Conservation (phyloP, 2,797 vertebrate species). For the Pogoniulus pusillus region DNA sequence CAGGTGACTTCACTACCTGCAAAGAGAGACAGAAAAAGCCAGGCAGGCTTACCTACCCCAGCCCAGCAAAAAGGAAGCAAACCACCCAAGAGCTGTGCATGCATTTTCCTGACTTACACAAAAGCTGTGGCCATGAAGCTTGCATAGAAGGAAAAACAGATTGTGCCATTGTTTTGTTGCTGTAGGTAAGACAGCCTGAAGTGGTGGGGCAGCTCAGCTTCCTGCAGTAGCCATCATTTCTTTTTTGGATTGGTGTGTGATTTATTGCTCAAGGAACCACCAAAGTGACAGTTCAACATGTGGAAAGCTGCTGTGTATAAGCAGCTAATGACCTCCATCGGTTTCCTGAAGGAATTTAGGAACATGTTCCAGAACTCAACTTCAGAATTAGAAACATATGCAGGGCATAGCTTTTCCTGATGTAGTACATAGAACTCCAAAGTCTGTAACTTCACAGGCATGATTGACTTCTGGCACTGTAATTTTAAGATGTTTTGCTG, state of each 20-base stretch:
- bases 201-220: neutral
- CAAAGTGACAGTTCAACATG: neutral
- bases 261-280: neutral
- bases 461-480: neutral
- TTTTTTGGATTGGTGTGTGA: neutral
- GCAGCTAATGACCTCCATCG: neutral
- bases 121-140: neutral
- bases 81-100: neutral
- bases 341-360: neutral
- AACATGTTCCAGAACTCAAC: neutral
- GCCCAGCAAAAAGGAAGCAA: neutral
- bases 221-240: neutral
- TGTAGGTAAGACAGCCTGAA: neutral
- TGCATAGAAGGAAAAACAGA: neutral
- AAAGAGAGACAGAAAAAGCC: neutral
- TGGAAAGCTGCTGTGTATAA: neutral
- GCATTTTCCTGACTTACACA: neutral
- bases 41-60: neutral
- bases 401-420: neutral
- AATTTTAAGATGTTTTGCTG: neutral
- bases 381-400: neutral
- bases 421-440: neutral
- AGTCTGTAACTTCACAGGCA: neutral
- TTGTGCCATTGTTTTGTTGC: neutral
- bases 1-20: neutral